Conservation (phyloP, 2,113 vertebrate species). For the Gasterosteus nipponicus region DNA sequence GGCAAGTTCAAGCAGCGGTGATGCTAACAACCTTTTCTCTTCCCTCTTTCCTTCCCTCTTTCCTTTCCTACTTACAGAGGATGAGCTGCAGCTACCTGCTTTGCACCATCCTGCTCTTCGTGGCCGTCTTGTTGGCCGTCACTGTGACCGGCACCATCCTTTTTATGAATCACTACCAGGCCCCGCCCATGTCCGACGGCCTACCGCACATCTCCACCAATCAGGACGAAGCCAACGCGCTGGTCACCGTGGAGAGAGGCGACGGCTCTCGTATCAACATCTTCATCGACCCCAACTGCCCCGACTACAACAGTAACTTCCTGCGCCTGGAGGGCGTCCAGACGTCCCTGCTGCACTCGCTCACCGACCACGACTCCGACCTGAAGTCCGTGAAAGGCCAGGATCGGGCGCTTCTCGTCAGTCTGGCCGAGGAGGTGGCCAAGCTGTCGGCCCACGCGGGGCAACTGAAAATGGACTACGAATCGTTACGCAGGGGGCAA, state of each 20-base stretch:
- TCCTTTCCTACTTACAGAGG: conserved; percentile 77
- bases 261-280: conserved; percentile 96
- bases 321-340: conserved; percentile 91
- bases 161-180: conserved; percentile 94
- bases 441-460: conserved; percentile 85
- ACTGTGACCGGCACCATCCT: conserved; percentile 92
- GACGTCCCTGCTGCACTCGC: conserved; percentile 86
- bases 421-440: conserved; percentile 90
- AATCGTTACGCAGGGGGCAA: conserved; percentile 88
- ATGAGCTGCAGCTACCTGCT: conserved; percentile 92
- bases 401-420: conserved; percentile 88
- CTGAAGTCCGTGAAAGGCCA: conserved; percentile 86
- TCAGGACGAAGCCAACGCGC: conserved; percentile 89
- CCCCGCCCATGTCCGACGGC: conserved; percentile 83
- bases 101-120: conserved; percentile 91
- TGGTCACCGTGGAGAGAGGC: conserved; percentile 93
- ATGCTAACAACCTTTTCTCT: conserved; percentile 31
- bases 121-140: conserved; percentile 90
- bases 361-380: conserved; percentile 86
- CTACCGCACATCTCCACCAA: conserved; percentile 92
- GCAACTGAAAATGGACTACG: conserved; percentile 90
- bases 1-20: neutral
- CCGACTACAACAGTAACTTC: conserved; percentile 86
- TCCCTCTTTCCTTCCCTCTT: neutral
- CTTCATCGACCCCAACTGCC: conserved; percentile 98